Evolutionary conservation across 2,797 vertebrate genomes (phyloP), one percentile per base, ranked within the genome.

Genomic region (Scyliorhinus canicula): DNA sequence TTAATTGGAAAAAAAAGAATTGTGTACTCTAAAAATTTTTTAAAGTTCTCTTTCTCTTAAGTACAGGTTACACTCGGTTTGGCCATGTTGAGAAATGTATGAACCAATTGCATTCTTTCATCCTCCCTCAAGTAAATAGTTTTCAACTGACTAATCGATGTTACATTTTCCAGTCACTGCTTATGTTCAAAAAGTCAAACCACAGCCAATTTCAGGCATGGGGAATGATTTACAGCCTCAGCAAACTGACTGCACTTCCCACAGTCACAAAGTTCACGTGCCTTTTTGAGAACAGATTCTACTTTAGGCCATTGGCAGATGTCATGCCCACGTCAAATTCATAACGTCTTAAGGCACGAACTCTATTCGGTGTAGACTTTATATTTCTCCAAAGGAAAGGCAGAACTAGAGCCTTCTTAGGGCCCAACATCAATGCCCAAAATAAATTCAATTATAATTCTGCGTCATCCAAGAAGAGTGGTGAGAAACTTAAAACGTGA

Each of bases 111-210:
- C 57, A 40, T 65, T 44, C 40, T 65, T 63, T 65, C n/a, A n/a
- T n/a, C 40, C 35, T 4, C 44, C 57, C 31, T 12, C 52, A 35
- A n/a, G 31, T 60, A 60, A 57, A 90, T 90, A 90, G 52, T 90
- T 90, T 90, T 90, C 60, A 44, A 91, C 60, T 65, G 35, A 24
- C 19, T 44, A 91, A 50, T 91, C 7, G n/a, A 91, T 26, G 57
- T 91, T 60, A 24, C 88, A 91, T 91, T 8, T 91, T 63, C 19
- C 60, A 91, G 60, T 65, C 6, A 82, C 79, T 47, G 79, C 21
- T 82, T 82, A 82, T 82, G 79, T 82, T 82, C n/a, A 65, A 91
- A 63, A 63, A 44, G 88, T 65, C 88, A 65, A 91, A 91, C 35
- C 57, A 26, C n/a, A 63, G 88, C 88, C 44, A 91, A 21, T 91